A percentile compares a stretch with the other conserved stretches of the same genome.
phyloP scores from a whole-genome alignment of 2,888 invertebrate genomes.

The Yponomeuta sedellus region DNA sequence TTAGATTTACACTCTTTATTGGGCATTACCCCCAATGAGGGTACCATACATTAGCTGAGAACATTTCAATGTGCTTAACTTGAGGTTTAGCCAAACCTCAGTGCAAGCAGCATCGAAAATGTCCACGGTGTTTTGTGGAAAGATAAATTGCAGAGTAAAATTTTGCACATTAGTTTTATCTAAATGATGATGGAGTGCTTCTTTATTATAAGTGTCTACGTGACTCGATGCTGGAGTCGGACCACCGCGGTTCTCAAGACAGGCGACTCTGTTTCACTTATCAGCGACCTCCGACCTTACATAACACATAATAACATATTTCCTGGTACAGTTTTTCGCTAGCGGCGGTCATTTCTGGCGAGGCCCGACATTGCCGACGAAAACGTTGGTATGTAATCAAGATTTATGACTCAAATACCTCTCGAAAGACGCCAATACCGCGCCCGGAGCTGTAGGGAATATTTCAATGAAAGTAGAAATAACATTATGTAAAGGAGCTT shows the following conservation, averaged over 20 bases:
- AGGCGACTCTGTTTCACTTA: background rate
- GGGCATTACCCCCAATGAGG: too few species aligned
- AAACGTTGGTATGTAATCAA: background rate
- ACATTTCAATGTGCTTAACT: too few species aligned
- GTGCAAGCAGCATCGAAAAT: too few species aligned
- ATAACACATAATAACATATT: background rate
- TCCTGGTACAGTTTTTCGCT: slow-evolving; percentile 1
- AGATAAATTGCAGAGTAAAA: background rate
- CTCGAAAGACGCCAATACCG: slow-evolving; percentile 5
- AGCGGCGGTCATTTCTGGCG: background rate
- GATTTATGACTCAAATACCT: slow-evolving; percentile 12
- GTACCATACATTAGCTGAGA: too few species aligned
- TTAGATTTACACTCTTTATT: too few species aligned
- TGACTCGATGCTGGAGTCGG: background rate
- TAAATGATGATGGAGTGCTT: background rate
- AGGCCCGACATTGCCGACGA: background rate
- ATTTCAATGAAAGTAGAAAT: slow-evolving; percentile 17
- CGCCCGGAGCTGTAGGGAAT: slow-evolving; percentile 9
- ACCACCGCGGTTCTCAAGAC: background rate
- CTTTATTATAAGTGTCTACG: background rate
- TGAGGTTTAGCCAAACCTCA: too few species aligned
- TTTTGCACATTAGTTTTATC: background rate
- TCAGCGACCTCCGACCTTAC: background rate
- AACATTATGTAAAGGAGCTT: slow-evolving; percentile 18
- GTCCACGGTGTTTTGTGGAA: background rate